A percentile compares a stretch with the other conserved stretches of the same genome.
These are phyloP conservation scores for Sphaeridia pumilis DNA, from an alignment of 2,888 invertebrate genomes.

Conservation along the genomic window DNA sequence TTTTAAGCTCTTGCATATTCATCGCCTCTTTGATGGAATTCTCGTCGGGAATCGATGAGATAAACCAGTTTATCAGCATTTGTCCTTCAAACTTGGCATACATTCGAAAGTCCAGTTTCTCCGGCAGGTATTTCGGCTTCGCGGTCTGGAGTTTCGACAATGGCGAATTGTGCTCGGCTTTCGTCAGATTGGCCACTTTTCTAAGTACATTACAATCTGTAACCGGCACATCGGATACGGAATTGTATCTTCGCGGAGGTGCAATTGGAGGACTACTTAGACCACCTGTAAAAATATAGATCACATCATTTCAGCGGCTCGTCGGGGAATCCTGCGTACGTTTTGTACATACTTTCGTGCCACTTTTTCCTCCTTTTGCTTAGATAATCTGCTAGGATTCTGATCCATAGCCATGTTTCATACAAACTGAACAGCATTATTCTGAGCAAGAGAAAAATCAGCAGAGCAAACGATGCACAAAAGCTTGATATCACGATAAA, in stretches of 20 bases:
- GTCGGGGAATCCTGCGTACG: no score
- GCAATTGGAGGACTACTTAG: no score
- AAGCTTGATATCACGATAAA: no score
- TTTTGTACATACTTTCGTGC: no score
- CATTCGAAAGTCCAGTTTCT: constrained; percentile 72
- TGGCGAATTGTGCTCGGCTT: constrained; percentile 52
- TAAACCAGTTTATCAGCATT: constrained; percentile 82
- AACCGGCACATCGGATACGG: constrained; percentile 45
- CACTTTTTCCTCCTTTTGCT: no score
- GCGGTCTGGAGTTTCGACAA: constrained; percentile 39
- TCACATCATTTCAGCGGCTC: no score
- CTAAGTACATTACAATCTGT: constrained; percentile 60
- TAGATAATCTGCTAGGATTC: no score
- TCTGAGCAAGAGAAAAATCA: no score
- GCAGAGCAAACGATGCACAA: no score
- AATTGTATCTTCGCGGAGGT: constrained; percentile 41
- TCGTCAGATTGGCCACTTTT: constrained; percentile 70
- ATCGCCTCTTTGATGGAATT: constrained; percentile 52
- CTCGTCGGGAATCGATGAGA: constrained; percentile 62
- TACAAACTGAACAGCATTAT: no score
- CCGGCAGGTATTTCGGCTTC: constrained; percentile 66
- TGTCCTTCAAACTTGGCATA: constrained; percentile 91
- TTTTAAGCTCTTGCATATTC: constrained; percentile 59
- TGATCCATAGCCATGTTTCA: no score
- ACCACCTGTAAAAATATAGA: no score